phyloP scores from a whole-genome alignment of 1,140 invertebrate genomes.

The Tribolium madens region DNA sequence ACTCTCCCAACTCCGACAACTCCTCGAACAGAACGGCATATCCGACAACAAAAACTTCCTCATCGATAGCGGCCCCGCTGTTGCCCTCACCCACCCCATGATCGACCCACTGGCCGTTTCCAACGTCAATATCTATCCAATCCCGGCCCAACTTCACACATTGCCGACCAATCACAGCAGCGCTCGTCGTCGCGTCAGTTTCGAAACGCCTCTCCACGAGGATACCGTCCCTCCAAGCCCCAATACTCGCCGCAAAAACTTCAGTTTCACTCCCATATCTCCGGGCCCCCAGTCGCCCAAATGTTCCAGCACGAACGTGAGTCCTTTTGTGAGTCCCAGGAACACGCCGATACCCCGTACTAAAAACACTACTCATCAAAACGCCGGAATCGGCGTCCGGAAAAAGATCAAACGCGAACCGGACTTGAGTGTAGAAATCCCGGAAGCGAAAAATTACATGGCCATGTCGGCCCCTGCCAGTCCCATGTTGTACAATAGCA shows the following conservation, averaged over 20 bases:
- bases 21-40: conserved; percentile 72
- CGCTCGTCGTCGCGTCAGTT: conserved; percentile 71
- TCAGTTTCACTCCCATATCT: conserved; percentile 77
- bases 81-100: neutral
- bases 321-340: conserved; percentile 86
- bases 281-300: conserved; percentile 76
- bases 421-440: conserved; percentile 57
- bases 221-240: conserved; percentile 71
- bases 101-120: neutral
- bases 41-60: conserved; percentile 50
- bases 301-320: conserved; percentile 73
- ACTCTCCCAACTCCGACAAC: conserved; percentile 77
- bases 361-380: conserved; percentile 56
- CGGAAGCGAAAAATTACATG: conserved; percentile 62
- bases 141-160: neutral
- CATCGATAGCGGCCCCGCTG: conserved; percentile 12
- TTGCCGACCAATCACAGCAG: conserved; percentile 41
- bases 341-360: conserved; percentile 78
- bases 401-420: conserved; percentile 57
- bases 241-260: conserved; percentile 76
- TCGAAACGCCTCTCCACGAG: conserved; percentile 68
- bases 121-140: conserved; percentile 27
- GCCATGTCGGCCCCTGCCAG: conserved; percentile 72
- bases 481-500: conserved; percentile 65
- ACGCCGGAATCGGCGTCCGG: conserved; percentile 41